These are phyloP conservation scores for Nothocercus nigrocapillus DNA, from an alignment of 2,113 vertebrate species.

Conservation along the genomic window DNA sequence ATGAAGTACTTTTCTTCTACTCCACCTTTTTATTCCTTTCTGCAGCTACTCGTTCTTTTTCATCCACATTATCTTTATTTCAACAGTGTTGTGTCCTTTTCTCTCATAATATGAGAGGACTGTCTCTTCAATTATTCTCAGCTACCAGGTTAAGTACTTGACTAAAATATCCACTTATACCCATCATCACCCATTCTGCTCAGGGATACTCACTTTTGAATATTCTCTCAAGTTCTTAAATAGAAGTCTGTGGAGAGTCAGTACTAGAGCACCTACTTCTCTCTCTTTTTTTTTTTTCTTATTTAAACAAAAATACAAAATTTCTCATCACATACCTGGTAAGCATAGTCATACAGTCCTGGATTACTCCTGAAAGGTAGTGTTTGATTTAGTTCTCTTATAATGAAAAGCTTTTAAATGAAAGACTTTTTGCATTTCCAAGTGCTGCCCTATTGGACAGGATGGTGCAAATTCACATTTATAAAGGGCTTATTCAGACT, in stretches of 20 bases:
- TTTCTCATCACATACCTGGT: background rate
- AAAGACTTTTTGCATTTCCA: background rate
- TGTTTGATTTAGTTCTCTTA: background rate
- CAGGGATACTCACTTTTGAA: background rate
- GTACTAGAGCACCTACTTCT: background rate
- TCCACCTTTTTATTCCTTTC: rapidly evolving
- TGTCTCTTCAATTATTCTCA: background rate
- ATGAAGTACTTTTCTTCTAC: rapidly evolving
- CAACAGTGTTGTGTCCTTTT: background rate
- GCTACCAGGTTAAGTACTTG: background rate
- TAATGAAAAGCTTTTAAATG: background rate
- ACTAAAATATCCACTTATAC: background rate
- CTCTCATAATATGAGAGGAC: background rate
- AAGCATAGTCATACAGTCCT: background rate
- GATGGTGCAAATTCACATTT: background rate
- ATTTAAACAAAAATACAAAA: background rate
- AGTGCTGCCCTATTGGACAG: rapidly evolving
- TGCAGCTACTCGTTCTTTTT: background rate
- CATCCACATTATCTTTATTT: background rate
- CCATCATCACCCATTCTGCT: background rate
- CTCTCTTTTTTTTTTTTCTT: background rate
- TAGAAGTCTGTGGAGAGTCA: background rate
- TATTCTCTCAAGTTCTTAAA: background rate
- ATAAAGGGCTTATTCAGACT: background rate
- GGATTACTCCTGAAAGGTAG: background rate